phyloP scores from a whole-genome alignment of 2,797 vertebrate species.

The Catharus ustulatus region DNA sequence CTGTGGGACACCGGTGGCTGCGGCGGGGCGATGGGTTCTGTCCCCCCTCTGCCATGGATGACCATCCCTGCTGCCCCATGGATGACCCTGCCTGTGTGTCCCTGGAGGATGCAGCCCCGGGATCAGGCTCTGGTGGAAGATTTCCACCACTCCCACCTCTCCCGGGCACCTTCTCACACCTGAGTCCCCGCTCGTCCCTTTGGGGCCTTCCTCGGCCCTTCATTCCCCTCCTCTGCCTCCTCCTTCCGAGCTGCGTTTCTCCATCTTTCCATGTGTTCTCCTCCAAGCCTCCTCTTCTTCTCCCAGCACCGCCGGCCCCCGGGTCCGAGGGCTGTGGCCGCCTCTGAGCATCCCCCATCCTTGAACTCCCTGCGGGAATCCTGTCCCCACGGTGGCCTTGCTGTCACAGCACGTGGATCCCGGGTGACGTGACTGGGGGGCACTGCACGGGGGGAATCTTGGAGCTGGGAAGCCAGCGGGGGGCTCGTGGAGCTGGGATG shows the following conservation, averaged over 20 bases:
- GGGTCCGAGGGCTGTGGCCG: fast-evolving
- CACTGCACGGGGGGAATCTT: fast-evolving
- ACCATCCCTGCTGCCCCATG: background rate
- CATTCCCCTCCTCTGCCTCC: background rate
- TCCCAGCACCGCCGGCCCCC: background rate
- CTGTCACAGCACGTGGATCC: fast-evolving
- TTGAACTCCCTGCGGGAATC: background rate
- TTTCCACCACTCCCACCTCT: background rate
- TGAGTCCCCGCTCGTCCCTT: background rate
- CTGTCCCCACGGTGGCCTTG: background rate
- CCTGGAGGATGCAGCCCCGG: background rate
- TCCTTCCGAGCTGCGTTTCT: background rate
- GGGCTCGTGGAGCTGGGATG: fast-evolving
- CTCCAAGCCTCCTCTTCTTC: background rate
- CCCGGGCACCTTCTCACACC: background rate
- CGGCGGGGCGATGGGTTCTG: background rate
- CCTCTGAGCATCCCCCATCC: background rate
- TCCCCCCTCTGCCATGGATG: background rate
- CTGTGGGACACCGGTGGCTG: background rate
- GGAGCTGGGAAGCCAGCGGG: background rate
- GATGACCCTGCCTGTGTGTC: background rate
- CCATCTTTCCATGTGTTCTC: background rate
- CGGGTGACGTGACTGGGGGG: fast-evolving
- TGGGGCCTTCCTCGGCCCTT: background rate
- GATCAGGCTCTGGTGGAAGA: background rate